A percentile compares a stretch with the other conserved stretches of the same genome.
These are phyloP conservation scores for Mormyrops boulengeri DNA, from an alignment of 2,797 vertebrate species.

Conservation along the genomic window DNA sequence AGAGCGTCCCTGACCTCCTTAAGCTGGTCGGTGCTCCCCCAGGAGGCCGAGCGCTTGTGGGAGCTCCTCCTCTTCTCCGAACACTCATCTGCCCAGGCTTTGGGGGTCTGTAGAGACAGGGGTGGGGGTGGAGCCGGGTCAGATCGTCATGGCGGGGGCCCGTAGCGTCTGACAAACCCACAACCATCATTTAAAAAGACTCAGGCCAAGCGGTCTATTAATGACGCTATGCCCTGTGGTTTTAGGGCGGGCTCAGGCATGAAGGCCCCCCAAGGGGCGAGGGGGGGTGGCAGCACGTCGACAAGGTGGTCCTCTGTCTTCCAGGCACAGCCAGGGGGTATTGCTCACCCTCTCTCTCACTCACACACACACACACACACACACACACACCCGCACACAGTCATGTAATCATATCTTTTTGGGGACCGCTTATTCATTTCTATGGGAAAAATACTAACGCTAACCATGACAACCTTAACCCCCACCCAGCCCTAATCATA, in stretches of 20 bases:
- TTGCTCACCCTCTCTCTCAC: too few species aligned
- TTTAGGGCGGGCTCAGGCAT: neutral
- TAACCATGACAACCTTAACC: too few species aligned
- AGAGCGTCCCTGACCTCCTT: conserved; percentile 79
- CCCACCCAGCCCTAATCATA: too few species aligned
- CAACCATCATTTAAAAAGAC: neutral
- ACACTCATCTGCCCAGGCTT: conserved; percentile 97
- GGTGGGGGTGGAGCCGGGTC: neutral
- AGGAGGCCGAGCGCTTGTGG: conserved; percentile 95
- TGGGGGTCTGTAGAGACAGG: conserved; percentile 75
- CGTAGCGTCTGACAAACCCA: neutral
- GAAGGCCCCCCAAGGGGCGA: neutral
- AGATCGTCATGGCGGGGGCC: neutral
- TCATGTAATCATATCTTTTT: too few species aligned
- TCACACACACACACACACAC: too few species aligned
- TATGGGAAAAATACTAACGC: too few species aligned
- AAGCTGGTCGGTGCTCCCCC: conserved; percentile 96
- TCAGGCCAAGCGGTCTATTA: neutral
- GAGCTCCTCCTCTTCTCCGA: conserved; percentile 85
- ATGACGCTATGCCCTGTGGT: neutral
- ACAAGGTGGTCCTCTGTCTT: neutral
- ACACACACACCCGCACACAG: neutral
- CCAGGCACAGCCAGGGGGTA: neutral
- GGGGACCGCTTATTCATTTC: too few species aligned
- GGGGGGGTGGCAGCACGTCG: neutral